These are phyloP conservation scores for Leontocebus nigricollis DNA, from an alignment of 2,797 vertebrate species.

Conservation along the genomic window DNA sequence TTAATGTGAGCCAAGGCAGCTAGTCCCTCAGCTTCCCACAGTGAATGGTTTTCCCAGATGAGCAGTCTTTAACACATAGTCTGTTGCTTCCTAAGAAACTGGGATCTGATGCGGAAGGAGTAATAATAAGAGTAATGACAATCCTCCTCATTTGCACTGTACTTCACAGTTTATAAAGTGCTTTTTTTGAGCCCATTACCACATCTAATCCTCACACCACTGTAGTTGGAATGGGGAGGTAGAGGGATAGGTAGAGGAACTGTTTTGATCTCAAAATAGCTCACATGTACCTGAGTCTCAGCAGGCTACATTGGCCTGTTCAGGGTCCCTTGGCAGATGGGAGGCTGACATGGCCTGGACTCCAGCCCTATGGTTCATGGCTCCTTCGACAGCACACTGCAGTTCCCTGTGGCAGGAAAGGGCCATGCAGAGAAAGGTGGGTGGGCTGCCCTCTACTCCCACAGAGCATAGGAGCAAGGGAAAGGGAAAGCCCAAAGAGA, in stretches of 20 bases:
- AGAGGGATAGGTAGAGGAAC: neutral
- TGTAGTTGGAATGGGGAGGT: neutral
- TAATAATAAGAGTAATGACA: constrained; percentile 11
- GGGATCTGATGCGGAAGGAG: neutral
- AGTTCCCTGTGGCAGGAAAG: neutral
- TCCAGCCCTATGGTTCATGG: neutral
- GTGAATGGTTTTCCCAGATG: neutral
- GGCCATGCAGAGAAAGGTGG: neutral
- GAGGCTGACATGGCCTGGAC: neutral
- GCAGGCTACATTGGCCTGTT: neutral
- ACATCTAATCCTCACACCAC: neutral
- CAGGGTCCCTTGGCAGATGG: neutral
- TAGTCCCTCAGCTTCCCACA: neutral
- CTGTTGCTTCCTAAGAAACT: constrained; percentile 11
- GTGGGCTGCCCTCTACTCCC: neutral
- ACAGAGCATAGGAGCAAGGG: neutral
- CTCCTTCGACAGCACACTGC: neutral
- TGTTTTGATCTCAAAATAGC: neutral
- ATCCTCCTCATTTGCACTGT: neutral
- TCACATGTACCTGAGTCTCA: neutral
- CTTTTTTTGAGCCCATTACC: neutral
- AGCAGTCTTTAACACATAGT: neutral
- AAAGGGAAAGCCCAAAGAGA: neutral
- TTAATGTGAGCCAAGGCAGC: neutral
- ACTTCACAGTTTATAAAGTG: neutral